Conservation (phyloP, 2,797 vertebrate genomes). For the Psittacula derbiana region DNA sequence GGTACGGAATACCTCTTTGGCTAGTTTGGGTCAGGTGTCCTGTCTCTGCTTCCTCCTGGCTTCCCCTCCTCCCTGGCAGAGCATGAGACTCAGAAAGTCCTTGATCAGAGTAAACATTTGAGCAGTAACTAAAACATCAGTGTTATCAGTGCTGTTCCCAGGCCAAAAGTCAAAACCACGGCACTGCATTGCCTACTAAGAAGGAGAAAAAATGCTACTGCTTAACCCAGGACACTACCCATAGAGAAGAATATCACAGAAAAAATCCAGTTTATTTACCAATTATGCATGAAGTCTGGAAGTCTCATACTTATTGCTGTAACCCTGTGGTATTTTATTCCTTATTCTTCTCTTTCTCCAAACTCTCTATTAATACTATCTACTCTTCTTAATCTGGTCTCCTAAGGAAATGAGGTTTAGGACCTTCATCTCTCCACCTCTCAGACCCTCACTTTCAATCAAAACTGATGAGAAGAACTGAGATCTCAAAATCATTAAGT, state of each 20-base stretch:
- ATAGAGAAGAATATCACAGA: neutral
- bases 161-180: too few relatives aligned
- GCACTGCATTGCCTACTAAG: too few relatives aligned
- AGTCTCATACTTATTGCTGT: neutral
- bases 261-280: accelerated
- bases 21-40: too few relatives aligned
- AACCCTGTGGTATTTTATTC: neutral
- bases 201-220: too few relatives aligned
- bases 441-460: neutral
- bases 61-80: too few relatives aligned
- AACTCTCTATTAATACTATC: neutral
- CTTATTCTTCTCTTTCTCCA: neutral
- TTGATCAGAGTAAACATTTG: too few relatives aligned
- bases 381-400: neutral
- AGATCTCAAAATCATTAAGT: neutral
- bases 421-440: neutral
- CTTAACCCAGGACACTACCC: too few relatives aligned
- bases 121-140: too few relatives aligned
- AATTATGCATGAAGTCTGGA: neutral
- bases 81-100: too few relatives aligned
- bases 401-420: neutral
- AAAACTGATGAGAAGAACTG: neutral
- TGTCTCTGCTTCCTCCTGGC: too few relatives aligned
- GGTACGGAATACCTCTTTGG: too few relatives aligned
- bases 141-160: too few relatives aligned